phyloP scores from a whole-genome alignment of 2,797 vertebrate genomes.

The Danio albolineatus region DNA sequence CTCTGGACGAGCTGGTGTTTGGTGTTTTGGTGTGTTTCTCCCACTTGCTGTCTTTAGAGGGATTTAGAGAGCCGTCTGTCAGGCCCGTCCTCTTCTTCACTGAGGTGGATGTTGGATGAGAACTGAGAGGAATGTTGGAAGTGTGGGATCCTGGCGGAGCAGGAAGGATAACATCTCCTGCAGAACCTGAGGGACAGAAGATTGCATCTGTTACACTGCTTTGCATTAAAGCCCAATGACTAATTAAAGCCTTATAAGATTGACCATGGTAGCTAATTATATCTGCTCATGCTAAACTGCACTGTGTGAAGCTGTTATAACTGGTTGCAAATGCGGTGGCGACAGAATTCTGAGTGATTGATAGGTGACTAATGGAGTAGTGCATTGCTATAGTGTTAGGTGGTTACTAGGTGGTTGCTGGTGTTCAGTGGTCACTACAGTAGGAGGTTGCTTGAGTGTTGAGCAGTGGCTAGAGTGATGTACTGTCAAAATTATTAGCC shows the following conservation, averaged over 20 bases:
- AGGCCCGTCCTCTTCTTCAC: slow-evolving; percentile 78
- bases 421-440: neutral
- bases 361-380: neutral
- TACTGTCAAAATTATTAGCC: too few species aligned
- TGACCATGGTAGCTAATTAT: neutral
- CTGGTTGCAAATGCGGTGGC: neutral
- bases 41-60: slow-evolving; percentile 69
- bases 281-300: neutral
- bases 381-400: neutral
- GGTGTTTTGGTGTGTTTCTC: slow-evolving; percentile 69
- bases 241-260: neutral
- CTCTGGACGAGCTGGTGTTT: slow-evolving; percentile 59
- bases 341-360: neutral
- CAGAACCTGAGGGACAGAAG: slow-evolving; percentile 82
- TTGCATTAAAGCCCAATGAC: slow-evolving; percentile 11
- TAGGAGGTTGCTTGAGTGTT: too few species aligned
- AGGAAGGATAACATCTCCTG: slow-evolving; percentile 81
- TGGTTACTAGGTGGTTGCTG: too few species aligned
- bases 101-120: slow-evolving; percentile 75
- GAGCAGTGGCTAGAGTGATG: too few species aligned
- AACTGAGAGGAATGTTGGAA: slow-evolving; percentile 80
- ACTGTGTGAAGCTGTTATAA: neutral
- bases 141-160: slow-evolving; percentile 78
- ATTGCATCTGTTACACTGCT: slow-evolving; percentile 37
- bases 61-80: slow-evolving; percentile 66